These are phyloP conservation scores for Caiman crocodilus DNA, from an alignment of 2,797 vertebrate species.

Conservation along the genomic window DNA sequence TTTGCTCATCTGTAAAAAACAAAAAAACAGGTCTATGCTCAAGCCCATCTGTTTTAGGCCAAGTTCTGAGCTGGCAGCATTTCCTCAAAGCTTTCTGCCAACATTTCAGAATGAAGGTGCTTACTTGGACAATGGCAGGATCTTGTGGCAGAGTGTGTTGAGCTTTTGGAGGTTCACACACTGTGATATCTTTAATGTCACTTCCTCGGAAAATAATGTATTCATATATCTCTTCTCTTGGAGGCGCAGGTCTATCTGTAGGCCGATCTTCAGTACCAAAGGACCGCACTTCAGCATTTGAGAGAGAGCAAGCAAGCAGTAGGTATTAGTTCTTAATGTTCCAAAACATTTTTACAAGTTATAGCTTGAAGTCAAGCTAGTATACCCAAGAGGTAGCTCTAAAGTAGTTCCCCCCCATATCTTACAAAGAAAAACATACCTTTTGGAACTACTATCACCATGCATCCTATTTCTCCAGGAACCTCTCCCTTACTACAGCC, in stretches of 20 bases:
- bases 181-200: conserved; percentile 95
- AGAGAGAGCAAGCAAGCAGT: not conserved
- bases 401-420: not conserved
- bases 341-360: not conserved
- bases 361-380: not conserved
- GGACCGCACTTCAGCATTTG: conserved; percentile 86
- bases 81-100: not conserved
- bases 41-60: not conserved
- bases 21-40: too few species aligned
- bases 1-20: too few species aligned
- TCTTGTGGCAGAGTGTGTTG: conserved; percentile 92
- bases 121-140: conserved; percentile 95
- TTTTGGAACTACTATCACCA: not conserved
- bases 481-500: conserved; percentile 29
- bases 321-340: not conserved
- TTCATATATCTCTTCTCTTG: conserved; percentile 94
- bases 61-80: not conserved
- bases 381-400: not conserved
- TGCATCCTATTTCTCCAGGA: conserved; percentile 45
- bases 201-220: conserved; percentile 98
- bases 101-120: conserved; percentile 9
- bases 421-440: not conserved
- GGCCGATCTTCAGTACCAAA: conserved; percentile 97
- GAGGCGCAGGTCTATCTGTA: conserved; percentile 91
- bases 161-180: conserved; percentile 92